Conservation (phyloP, 2,797 vertebrate species). For the Macropodus opercularis region DNA sequence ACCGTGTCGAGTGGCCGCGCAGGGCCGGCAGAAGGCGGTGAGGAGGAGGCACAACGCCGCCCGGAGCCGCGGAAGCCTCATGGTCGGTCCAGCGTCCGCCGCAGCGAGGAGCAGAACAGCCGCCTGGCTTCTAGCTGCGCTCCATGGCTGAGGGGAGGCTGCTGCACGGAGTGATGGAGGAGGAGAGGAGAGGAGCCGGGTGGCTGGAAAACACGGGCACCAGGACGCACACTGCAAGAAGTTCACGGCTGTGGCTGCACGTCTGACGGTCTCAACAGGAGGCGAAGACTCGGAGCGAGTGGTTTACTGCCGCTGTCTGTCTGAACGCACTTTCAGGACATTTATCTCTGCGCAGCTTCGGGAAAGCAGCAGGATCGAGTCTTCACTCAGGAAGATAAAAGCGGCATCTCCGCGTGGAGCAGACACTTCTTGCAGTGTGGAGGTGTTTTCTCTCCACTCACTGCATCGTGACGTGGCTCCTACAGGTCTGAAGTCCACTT, state of each 20-base stretch:
- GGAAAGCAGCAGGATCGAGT: too few species aligned
- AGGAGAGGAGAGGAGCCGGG: constrained; percentile 1
- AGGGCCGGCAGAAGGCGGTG: constrained; percentile 75
- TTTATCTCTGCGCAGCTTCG: background rate
- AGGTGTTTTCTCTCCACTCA: background rate
- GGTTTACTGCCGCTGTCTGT: background rate
- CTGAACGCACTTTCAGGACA: background rate
- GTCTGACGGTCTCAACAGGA: background rate
- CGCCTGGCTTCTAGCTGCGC: constrained; percentile 49
- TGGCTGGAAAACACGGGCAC: constrained; percentile 24
- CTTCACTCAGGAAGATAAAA: background rate
- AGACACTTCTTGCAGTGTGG: constrained; percentile 18
- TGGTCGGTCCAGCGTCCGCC: constrained; percentile 65
- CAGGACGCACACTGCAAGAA: constrained; percentile 36
- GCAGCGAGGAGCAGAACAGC: constrained; percentile 23
- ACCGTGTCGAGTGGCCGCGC: constrained; percentile 80
- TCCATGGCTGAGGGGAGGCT: constrained; percentile 55
- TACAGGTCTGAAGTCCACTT: background rate
- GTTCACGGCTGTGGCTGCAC: too few species aligned
- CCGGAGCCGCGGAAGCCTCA: constrained; percentile 77
- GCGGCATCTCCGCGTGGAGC: background rate
- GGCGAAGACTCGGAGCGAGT: too few species aligned
- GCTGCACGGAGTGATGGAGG: constrained; percentile 26
- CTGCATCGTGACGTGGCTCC: constrained; percentile 18
- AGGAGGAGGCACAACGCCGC: constrained; percentile 76